Evolutionary conservation across 2,888 invertebrate genomes (phyloP).

Genomic region (Cephus pulcher): DNA sequence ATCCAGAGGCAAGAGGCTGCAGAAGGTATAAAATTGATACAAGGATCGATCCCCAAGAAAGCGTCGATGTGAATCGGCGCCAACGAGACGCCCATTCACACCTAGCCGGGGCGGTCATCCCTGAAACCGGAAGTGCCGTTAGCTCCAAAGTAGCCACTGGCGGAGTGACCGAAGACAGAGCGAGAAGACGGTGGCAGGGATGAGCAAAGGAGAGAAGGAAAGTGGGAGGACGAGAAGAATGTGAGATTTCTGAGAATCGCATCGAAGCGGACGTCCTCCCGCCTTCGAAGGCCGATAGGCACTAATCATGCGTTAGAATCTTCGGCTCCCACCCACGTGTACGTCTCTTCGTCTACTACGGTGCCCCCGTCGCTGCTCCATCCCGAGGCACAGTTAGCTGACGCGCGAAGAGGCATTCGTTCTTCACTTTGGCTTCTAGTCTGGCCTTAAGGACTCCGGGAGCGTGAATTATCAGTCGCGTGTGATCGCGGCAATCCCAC

Average conservation of each 20-base stretch:
- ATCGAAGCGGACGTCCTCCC: slow-evolving; percentile 26
- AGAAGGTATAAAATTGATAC: background rate
- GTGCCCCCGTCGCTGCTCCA: slow-evolving; percentile 38
- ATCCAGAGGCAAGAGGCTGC: background rate
- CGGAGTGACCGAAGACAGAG: background rate
- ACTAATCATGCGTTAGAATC: slow-evolving; percentile 43
- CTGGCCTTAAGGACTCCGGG: slow-evolving; percentile 20
- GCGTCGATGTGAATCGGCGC: background rate
- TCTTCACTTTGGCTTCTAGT: slow-evolving; percentile 4
- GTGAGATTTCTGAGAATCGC: slow-evolving; percentile 42
- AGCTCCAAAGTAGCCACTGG: background rate
- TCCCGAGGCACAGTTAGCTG: slow-evolving; percentile 5
- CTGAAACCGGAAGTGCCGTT: background rate
- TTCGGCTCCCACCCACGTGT: slow-evolving; percentile 23
- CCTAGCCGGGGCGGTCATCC: background rate
- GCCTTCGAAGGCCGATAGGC: slow-evolving; percentile 26
- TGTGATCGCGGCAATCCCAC: slow-evolving; percentile 49
- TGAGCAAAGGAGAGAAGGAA: background rate
- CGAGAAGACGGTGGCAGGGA: background rate
- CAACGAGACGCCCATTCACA: background rate
- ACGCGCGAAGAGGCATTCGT: background rate
- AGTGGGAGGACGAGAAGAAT: background rate
- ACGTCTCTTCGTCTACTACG: slow-evolving; percentile 1
- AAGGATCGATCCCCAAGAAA: background rate
- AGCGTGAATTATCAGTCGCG: slow-evolving; percentile 56